A percentile compares a stretch with the other conserved stretches of the same genome.
These are phyloP conservation scores for Anoplophora glabripennis DNA, from an alignment of 1,140 invertebrate genomes.

Conservation along the genomic window DNA sequence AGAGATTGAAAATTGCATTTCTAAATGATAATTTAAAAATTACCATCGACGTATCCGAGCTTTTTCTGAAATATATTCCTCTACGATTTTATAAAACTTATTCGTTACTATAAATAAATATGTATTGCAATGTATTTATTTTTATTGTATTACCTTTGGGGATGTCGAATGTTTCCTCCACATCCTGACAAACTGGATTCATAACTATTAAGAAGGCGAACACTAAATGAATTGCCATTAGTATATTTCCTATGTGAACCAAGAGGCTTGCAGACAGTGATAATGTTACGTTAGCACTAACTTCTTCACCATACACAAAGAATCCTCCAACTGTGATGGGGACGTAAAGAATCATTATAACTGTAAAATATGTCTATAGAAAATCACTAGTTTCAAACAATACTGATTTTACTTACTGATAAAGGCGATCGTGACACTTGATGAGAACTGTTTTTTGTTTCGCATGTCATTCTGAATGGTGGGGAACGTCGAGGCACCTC, in stretches of 20 bases:
- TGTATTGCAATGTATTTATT: too few species aligned
- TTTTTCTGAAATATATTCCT: too few species aligned
- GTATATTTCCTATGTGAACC: constrained; percentile 55
- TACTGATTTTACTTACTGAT: constrained; percentile 24
- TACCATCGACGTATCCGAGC: too few species aligned
- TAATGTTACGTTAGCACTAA: constrained; percentile 55
- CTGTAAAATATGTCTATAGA: constrained; percentile 48
- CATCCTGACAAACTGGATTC: constrained; percentile 66
- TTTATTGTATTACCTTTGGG: constrained; percentile 55
- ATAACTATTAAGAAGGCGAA: constrained; percentile 64
- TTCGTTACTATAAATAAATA: too few species aligned
- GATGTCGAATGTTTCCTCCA: constrained; percentile 66
- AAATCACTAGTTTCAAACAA: constrained; percentile 9
- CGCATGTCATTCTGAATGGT: constrained; percentile 71
- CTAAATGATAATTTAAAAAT: too few species aligned
- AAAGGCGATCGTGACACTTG: constrained; percentile 34
- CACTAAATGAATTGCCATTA: constrained; percentile 62
- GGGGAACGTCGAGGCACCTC: constrained; percentile 66
- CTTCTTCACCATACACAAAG: constrained; percentile 58
- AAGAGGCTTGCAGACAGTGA: constrained; percentile 52
- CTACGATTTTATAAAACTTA: too few species aligned
- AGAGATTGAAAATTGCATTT: too few species aligned
- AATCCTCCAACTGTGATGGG: constrained; percentile 59
- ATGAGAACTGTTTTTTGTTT: constrained; percentile 56
- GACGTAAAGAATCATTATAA: constrained; percentile 58